A percentile compares a stretch with the other conserved stretches of the same genome.
Evolutionary conservation across 2,797 vertebrate genomes (phyloP).

Genomic region (Echeneis naucrates): DNA sequence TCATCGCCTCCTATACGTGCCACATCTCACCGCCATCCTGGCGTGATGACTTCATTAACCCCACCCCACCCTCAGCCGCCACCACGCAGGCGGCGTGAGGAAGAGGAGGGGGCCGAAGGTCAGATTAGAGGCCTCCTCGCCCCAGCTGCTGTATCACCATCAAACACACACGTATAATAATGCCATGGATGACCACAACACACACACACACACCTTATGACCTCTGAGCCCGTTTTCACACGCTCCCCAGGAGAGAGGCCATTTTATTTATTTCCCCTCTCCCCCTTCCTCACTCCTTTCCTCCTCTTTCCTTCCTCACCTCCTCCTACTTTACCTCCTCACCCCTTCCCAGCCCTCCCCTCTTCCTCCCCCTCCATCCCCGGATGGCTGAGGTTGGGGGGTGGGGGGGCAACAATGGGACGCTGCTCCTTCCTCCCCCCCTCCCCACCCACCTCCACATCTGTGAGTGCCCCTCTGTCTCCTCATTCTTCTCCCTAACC

Average conservation of each 20-base stretch:
- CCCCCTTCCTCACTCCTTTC: constrained; percentile 35
- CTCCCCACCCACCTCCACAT: constrained; percentile 78
- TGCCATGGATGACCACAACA: constrained; percentile 46
- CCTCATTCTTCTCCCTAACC: constrained; percentile 85
- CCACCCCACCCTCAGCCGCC: background rate
- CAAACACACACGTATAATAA: constrained; percentile 61
- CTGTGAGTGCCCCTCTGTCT: constrained; percentile 85
- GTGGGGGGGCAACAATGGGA: constrained; percentile 74
- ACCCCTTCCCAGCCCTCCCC: constrained; percentile 41
- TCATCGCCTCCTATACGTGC: constrained; percentile 56
- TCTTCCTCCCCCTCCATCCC: constrained; percentile 50
- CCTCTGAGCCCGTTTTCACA: constrained; percentile 77
- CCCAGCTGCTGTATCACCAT: constrained; percentile 72
- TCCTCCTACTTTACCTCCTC: constrained; percentile 42
- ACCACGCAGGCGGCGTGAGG: constrained; percentile 37
- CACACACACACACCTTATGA: constrained; percentile 56
- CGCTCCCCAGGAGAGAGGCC: constrained; percentile 55
- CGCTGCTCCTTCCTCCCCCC: constrained; percentile 49
- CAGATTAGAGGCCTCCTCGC: constrained; percentile 69
- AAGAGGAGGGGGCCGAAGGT: constrained; percentile 71
- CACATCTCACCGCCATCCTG: constrained; percentile 56
- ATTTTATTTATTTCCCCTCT: too few relatives aligned
- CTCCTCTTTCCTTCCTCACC: constrained; percentile 35
- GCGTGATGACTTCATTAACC: constrained; percentile 80
- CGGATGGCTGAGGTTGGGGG: too few relatives aligned